phyloP scores from a whole-genome alignment of 2,888 invertebrate species.

The Pseudococcus jackbeardsleyi region DNA sequence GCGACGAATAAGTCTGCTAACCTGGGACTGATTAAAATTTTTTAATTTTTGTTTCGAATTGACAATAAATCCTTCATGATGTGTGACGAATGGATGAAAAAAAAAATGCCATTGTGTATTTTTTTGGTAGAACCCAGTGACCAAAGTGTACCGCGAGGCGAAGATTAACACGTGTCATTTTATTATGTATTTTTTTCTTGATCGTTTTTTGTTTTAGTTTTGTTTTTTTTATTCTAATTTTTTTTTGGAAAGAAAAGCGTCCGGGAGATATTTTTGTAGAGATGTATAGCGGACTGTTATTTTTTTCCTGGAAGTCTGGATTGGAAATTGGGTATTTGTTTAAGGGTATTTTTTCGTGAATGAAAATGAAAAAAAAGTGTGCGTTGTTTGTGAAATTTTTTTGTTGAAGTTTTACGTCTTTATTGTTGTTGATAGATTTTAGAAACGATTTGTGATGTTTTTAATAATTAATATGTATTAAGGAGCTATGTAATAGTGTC shows the following conservation, averaged over 20 bases:
- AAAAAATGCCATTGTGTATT: neutral
- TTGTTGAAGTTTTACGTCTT: constrained; percentile 36
- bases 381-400: constrained; percentile 30
- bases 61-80: neutral
- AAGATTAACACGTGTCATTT: neutral
- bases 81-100: neutral
- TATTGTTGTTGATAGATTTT: constrained; percentile 55
- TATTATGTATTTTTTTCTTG: neutral
- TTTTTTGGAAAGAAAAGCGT: neutral
- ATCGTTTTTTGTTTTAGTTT: neutral
- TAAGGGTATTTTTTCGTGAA: constrained; percentile 8
- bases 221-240: neutral
- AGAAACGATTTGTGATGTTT: constrained; percentile 58
- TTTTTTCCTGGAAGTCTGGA: neutral
- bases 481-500: constrained; percentile 42
- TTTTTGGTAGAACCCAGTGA: neutral
- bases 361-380: neutral
- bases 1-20: neutral
- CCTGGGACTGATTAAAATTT: neutral
- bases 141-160: neutral
- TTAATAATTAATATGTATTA: constrained; percentile 37
- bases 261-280: neutral
- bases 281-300: constrained; percentile 27
- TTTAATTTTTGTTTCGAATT: neutral
- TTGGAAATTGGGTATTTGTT: constrained; percentile 41